phyloP scores from a whole-genome alignment of 2,797 vertebrate species.

The Hypotaenidia philippensis region DNA sequence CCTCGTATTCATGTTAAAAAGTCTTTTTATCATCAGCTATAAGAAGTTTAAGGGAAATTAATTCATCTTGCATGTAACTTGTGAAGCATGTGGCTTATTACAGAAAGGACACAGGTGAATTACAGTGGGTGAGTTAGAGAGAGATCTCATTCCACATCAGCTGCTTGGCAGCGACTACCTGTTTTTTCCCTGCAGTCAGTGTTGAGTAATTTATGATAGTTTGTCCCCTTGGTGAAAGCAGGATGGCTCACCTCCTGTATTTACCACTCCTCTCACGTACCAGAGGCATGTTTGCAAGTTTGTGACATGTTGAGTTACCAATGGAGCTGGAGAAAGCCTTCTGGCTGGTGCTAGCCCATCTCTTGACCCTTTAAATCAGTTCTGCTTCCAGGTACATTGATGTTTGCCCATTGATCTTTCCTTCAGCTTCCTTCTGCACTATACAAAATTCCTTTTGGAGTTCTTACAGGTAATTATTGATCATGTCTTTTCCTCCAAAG shows the following conservation, averaged over 20 bases:
- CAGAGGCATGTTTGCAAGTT: neutral
- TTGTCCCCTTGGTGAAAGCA: neutral
- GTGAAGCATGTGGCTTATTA: neutral
- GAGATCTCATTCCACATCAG: neutral
- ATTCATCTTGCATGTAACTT: neutral
- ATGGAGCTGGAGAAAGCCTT: neutral
- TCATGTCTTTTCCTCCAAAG: neutral
- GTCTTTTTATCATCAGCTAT: neutral
- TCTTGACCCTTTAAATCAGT: constrained; percentile 26
- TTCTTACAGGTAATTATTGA: constrained; percentile 7
- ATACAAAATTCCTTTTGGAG: neutral
- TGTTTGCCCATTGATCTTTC: neutral
- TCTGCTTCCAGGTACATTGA: neutral
- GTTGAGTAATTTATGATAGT: constrained; percentile 24
- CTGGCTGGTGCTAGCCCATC: neutral
- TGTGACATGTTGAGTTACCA: neutral
- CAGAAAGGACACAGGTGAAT: neutral
- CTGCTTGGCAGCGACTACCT: neutral
- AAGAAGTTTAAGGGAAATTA: neutral
- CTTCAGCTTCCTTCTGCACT: neutral
- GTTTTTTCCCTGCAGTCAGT: neutral
- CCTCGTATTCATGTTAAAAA: neutral
- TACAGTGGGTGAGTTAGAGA: neutral
- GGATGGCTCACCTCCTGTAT: neutral
- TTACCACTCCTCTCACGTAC: neutral